Base-by-base conservation (phyloP, 2,113 vertebrate genomes). In the Eptesicus fuscus region DNA sequence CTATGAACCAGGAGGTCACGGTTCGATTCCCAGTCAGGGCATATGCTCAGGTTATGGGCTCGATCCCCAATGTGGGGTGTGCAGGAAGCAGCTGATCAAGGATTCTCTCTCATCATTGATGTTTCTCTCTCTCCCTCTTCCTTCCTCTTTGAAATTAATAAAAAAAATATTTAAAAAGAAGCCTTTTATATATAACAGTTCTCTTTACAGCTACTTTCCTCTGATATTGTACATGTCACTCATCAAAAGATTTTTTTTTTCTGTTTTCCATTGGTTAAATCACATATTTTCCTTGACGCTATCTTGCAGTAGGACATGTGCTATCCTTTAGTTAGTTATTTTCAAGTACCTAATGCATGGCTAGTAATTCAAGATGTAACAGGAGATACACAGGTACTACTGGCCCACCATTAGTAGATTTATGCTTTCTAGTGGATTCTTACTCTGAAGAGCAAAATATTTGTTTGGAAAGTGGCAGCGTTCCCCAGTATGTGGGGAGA, bases 141-240 rank as follows among this genome's bases (percentile, higher is more conserved):
- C 56, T 59, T 59, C 22, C 56, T 25, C 56, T 59, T 22, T 59
- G 56, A 59, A 59, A 25, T 25, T 23, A 59, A 25, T 59, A 9
- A 59, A 59, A 23, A 25, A 59, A 1, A 59, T 23, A 59, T 23
- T 22, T 1, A 23, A 56, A 56, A 56, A 83, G 14, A 82, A 69
- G 74, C 42, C 20, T 77, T 94, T 61, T 90, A 42, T 71, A 76
- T 71, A 28, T 53, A 71, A 49, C 2, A 70, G 40, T 22, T 88
- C 49, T 49, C 93, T 79, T 35, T 25, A 44, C 8, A 25, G 44
- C 90, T 30, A 40, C 22, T 97, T 91, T 94, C 53, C 42, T 94
- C 53, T 89, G 9, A 35, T 88, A 3, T 22, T 63, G 25, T 22
- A 35, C 18, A 35, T 86, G 35, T 42, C 40, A 59, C 56, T 79